Conservation (phyloP, 2,888 invertebrate genomes). For the Malthinus flaveolus region DNA sequence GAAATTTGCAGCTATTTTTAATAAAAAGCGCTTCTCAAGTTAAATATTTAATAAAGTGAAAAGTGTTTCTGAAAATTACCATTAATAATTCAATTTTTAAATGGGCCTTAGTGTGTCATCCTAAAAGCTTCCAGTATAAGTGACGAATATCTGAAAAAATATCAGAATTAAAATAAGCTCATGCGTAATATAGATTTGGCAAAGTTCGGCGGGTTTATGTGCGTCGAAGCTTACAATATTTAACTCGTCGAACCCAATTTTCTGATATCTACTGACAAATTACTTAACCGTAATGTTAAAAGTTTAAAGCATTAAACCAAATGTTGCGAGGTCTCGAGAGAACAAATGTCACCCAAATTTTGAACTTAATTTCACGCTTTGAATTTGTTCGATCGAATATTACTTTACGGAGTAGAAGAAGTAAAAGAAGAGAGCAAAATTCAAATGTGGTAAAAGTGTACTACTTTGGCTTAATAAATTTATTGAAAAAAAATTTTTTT, state of each 20-base stretch:
- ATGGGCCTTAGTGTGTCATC: no score
- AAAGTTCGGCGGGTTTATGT: not conserved
- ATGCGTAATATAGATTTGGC: not conserved
- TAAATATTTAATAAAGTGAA: no score
- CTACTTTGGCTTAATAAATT: no score
- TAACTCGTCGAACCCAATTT: slow-evolving; percentile 18
- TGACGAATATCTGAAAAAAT: not conserved
- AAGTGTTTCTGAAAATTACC: no score
- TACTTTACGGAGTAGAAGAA: no score
- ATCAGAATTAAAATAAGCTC: not conserved
- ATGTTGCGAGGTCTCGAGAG: slow-evolving; percentile 16
- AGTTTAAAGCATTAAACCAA: slow-evolving; percentile 26
- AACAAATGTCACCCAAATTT: slow-evolving; percentile 23
- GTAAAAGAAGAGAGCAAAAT: no score
- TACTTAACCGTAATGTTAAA: slow-evolving; percentile 26
- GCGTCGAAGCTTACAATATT: not conserved
- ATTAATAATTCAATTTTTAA: no score
- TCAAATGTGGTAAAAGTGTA: no score
- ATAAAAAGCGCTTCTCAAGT: no score
- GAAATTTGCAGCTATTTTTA: no score
- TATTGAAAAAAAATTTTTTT: no score
- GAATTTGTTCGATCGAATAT: not conserved
- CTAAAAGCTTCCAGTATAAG: no score
- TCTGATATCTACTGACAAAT: slow-evolving; percentile 26
- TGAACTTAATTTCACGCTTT: slow-evolving; percentile 24